These are phyloP conservation scores for Psittacara wagleri DNA, from an alignment of 2,113 vertebrate species.

Conservation along the genomic window DNA sequence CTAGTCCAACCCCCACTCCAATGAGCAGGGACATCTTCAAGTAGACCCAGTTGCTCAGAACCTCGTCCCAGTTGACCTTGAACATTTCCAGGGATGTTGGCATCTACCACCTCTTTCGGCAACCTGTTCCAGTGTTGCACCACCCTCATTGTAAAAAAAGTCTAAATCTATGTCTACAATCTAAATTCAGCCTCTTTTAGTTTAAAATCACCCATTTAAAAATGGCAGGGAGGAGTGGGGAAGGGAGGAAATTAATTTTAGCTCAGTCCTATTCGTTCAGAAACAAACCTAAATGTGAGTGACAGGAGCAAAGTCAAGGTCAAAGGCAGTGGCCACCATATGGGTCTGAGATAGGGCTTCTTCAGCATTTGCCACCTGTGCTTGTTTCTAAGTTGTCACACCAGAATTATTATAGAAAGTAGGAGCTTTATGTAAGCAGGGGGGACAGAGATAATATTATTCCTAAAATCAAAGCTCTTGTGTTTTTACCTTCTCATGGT, in stretches of 20 bases:
- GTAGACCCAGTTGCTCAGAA: background rate
- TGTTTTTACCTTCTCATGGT: background rate
- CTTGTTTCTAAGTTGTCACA: background rate
- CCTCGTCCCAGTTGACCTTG: background rate
- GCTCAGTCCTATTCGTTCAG: background rate
- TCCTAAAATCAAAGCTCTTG: background rate
- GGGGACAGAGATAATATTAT: background rate
- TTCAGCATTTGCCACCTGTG: constrained; percentile 8
- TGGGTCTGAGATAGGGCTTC: background rate
- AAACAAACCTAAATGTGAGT: background rate
- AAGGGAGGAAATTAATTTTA: background rate
- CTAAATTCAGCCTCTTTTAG: background rate
- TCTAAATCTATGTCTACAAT: background rate
- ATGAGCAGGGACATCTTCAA: background rate
- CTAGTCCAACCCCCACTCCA: background rate
- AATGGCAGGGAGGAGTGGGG: background rate
- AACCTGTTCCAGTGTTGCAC: background rate
- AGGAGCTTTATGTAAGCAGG: constrained; percentile 14
- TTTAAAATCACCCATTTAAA: background rate
- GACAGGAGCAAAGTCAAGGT: background rate
- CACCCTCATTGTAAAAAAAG: background rate
- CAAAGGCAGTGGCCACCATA: background rate
- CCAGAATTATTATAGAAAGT: background rate
- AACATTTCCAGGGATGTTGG: background rate
- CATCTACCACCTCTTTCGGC: background rate